Percentiles rank a stretch among this genome's conserved stretches.
These are phyloP conservation scores for Bufo bufo DNA, from an alignment of 2,113 vertebrate species.

Conservation along the genomic window DNA sequence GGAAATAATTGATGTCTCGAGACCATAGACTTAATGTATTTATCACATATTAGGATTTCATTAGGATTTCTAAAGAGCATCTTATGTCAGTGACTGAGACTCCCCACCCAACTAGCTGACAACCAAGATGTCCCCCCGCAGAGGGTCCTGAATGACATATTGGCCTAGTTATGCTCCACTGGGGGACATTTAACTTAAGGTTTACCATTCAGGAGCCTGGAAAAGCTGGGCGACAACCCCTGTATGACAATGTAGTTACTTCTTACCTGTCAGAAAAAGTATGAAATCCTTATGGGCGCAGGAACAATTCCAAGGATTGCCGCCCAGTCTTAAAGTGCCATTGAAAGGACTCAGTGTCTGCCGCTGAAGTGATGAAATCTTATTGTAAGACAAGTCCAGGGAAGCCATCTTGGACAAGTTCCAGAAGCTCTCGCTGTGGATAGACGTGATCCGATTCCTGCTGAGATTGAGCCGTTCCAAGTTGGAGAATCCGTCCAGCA, in stretches of 20 bases:
- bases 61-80: too few species aligned
- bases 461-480: conserved; percentile 65
- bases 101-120: too few species aligned
- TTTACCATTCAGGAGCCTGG: too few species aligned
- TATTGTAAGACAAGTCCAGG: conserved; percentile 73
- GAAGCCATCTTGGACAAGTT: conserved; percentile 56
- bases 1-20: too few species aligned
- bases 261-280: conserved; percentile 68
- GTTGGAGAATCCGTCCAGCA: conserved; percentile 57
- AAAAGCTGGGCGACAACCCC: not conserved
- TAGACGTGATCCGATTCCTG: conserved; percentile 64
- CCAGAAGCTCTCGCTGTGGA: conserved; percentile 61
- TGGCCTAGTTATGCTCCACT: too few species aligned
- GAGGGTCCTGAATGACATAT: too few species aligned
- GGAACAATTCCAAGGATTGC: conserved; percentile 75
- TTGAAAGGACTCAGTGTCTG: conserved; percentile 61
- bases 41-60: too few species aligned
- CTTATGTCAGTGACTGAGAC: too few species aligned
- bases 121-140: too few species aligned
- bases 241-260: not conserved
- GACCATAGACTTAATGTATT: too few species aligned
- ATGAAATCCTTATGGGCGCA: conserved; percentile 68
- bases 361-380: conserved; percentile 63
- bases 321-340: conserved; percentile 15
- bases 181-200: too few species aligned